A percentile compares a stretch with the other conserved stretches of the same genome.
Conservation (phyloP, 2,888 invertebrate genomes). For the Alsophila aescularia region DNA sequence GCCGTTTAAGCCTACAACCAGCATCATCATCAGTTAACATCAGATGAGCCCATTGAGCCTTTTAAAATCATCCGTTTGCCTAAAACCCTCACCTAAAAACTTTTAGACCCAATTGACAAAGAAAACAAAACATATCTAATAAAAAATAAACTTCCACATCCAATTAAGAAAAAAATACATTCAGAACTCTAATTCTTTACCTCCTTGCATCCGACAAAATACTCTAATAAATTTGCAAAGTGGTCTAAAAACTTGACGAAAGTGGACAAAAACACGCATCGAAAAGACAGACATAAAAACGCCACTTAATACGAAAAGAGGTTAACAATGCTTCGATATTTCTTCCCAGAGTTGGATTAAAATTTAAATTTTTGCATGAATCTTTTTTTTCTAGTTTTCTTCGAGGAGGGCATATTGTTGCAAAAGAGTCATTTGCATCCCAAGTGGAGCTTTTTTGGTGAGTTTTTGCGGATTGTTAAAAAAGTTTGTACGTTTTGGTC, state of each 20-base stretch:
- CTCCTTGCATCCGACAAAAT: constrained; percentile 59
- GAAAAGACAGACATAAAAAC: constrained; percentile 51
- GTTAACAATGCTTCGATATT: constrained; percentile 76
- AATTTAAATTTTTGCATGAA: constrained; percentile 71
- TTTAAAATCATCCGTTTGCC: no score
- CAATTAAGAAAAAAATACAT: constrained; percentile 22
- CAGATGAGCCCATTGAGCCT: no score
- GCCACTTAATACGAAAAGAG: constrained; percentile 72
- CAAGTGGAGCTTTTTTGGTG: constrained; percentile 64
- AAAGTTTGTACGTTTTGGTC: constrained; percentile 66
- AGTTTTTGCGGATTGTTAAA: constrained; percentile 71
- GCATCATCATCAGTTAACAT: no score
- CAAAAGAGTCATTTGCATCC: constrained; percentile 74
- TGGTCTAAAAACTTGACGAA: constrained; percentile 71
- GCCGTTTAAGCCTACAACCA: no score
- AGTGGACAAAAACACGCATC: constrained; percentile 62
- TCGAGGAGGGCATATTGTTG: constrained; percentile 73
- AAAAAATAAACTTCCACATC: constrained; percentile 4
- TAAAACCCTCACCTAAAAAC: not conserved
- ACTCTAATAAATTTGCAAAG: constrained; percentile 64
- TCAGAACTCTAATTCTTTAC: constrained; percentile 43
- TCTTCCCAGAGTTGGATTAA: constrained; percentile 58
- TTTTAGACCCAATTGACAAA: not conserved
- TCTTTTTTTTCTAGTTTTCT: constrained; percentile 32
- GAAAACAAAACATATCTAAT: not conserved